Conservation (phyloP, 2,797 vertebrate species). For the Simalia tracyae region DNA sequence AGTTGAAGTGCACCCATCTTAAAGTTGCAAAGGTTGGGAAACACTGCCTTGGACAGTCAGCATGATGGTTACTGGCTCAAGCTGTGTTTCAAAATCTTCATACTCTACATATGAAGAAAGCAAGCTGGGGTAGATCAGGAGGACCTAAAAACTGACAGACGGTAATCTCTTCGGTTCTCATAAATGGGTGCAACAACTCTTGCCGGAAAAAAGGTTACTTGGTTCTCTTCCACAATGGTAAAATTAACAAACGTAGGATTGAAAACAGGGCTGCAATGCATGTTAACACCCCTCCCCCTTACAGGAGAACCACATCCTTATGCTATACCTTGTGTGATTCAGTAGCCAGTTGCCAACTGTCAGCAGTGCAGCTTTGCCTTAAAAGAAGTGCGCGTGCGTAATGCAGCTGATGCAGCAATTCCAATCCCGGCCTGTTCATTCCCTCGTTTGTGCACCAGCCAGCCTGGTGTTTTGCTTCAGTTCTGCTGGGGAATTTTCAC, state of each 20-base stretch:
- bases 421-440: background rate
- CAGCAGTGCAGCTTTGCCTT: background rate
- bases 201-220: too few relatives aligned
- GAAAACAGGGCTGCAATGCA: background rate
- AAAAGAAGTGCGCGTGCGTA: accelerated
- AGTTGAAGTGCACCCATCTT: too few relatives aligned
- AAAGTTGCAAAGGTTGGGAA: too few relatives aligned
- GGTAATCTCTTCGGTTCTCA: too few relatives aligned
- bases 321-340: background rate
- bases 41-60: too few relatives aligned
- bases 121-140: background rate
- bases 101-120: background rate
- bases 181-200: background rate
- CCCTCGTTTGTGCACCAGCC: background rate
- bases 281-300: background rate
- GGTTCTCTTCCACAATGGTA: too few relatives aligned
- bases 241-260: background rate
- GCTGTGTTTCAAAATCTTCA: background rate
- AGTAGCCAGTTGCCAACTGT: background rate
- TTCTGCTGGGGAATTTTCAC: too few relatives aligned
- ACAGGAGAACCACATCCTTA: background rate
- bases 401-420: background rate
- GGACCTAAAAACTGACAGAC: background rate
- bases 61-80: too few relatives aligned
- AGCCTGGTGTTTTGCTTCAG: background rate